Percentiles rank a stretch among this genome's conserved stretches.
These are phyloP conservation scores for Bostrychus sinensis DNA, from an alignment of 2,113 vertebrate genomes.

Conservation along the genomic window DNA sequence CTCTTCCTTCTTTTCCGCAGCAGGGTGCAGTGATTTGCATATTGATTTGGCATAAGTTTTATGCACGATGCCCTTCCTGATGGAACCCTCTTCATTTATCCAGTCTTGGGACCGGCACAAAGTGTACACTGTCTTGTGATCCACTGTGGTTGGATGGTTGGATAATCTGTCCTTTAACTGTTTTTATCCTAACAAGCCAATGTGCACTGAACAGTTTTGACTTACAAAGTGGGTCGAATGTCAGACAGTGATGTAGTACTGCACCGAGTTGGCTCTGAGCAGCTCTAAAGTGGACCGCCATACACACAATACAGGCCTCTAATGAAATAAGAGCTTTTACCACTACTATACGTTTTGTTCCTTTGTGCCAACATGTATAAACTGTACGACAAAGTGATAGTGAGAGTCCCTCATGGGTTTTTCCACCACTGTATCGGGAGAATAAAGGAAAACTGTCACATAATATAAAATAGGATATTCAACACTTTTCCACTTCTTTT, in stretches of 20 bases:
- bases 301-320: conserved; percentile 10
- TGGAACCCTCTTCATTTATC: no score
- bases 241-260: conserved; percentile 6
- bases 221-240: not conserved
- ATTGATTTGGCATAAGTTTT: no score
- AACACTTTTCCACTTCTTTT: conserved; percentile 4
- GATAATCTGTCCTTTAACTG: not conserved
- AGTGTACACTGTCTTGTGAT: no score
- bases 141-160: not conserved
- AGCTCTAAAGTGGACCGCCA: not conserved
- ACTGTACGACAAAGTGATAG: conserved; percentile 20
- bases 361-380: conserved; percentile 33
- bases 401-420: conserved; percentile 14
- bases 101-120: no score
- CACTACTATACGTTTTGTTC: conserved; percentile 28
- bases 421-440: conserved; percentile 15
- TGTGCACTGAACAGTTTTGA: not conserved
- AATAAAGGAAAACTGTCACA: conserved; percentile 19
- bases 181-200: not conserved
- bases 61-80: no score
- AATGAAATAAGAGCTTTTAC: conserved; percentile 36
- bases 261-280: not conserved
- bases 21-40: no score
- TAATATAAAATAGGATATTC: conserved; percentile 13
- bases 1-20: no score